Evolutionary conservation across 2,113 vertebrate genomes (phyloP), one percentile per base, ranked within the genome.

Genomic region (Cyphomyrus plagiostoma): DNA sequence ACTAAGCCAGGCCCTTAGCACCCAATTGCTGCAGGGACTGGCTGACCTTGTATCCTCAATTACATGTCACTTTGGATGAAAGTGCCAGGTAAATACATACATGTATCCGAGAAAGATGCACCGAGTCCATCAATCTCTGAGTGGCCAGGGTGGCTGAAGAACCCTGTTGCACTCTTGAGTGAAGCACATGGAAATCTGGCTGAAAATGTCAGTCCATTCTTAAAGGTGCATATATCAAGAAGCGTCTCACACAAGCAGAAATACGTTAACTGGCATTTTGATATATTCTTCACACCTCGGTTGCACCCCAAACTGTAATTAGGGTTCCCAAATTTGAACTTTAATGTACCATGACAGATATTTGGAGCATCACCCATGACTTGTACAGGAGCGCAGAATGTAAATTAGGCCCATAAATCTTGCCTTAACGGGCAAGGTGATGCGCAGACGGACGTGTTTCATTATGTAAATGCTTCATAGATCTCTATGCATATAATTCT

Each of bases 401-500:
- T 45, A 82, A 82, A 82, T 82, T 82, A 82, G 77, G 17, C 77
- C 17, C 77, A 82, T 82, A 45, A 82, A 82, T 82, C 77, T 82
- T 82, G 77, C 26, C 17, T 39, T 39, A 80, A 39, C 13, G 6
- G 74, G 35, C 30, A 80, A 30, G 74, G 35, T 39, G 74, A 80
- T 39, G 30, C 4, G 5, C 15, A n/a, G 6, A 62, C 9, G 74
- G 26, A 39, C 30, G 17, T 35, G 19, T 19, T 82, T 21, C 8
- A 45, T 45, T 45, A 82, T 82, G 77, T 19, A 82, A 82, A 82
- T 45, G 77, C 35, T 82, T 45, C 77, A 45, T 82, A 82, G 42
- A 42, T 82, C 39, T 45, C 39, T 45, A 15, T 82, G 42, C 77
- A 82, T 82, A 3, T 82, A 82, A 82, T 45, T 82, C 77, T 45